A percentile compares a stretch with the other conserved stretches of the same genome.
Conservation (phyloP, 1,140 invertebrate genomes). For the Forficula auricularia region DNA sequence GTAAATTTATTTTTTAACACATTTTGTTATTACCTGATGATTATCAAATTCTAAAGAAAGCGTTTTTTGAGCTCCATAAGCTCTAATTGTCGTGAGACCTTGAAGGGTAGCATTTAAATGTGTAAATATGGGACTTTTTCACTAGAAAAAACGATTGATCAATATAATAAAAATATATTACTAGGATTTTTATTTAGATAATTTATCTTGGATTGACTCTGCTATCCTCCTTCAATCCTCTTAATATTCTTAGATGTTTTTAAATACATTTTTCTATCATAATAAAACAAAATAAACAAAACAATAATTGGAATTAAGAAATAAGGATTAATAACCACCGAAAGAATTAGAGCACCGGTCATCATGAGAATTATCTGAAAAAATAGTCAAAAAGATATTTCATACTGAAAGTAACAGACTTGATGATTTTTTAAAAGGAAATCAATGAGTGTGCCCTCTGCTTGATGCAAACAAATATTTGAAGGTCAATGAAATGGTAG, state of each 20-base stretch:
- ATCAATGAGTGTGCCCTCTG: no score
- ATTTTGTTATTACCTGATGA: slow-evolving; percentile 29
- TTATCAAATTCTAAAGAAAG: slow-evolving; percentile 55
- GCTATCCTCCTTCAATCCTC: slow-evolving; percentile 64
- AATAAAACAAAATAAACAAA: slow-evolving; percentile 49
- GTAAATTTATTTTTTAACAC: no score
- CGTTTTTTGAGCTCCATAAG: slow-evolving; percentile 45
- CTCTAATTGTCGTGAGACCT: slow-evolving; percentile 64
- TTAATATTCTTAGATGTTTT: slow-evolving; percentile 70
- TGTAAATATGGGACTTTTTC: slow-evolving; percentile 56
- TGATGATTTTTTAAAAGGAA: no score
- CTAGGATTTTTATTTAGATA: no score
- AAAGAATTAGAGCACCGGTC: slow-evolving; percentile 45
- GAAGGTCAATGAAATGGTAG: no score
- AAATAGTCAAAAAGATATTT: background rate
- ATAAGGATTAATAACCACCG: slow-evolving; percentile 52
- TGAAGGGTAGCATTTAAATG: slow-evolving; percentile 56
- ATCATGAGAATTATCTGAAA: slow-evolving; percentile 41
- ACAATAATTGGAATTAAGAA: slow-evolving; percentile 50
- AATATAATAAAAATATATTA: no score
- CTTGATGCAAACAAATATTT: no score
- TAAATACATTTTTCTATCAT: slow-evolving; percentile 58
- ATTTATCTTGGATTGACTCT: slow-evolving; percentile 32
- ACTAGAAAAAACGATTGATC: slow-evolving; percentile 30
- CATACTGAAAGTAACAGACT: no score